phyloP scores from a whole-genome alignment of 53 echinoderm and acorn worm species.

The Echinometra lucunter region DNA sequence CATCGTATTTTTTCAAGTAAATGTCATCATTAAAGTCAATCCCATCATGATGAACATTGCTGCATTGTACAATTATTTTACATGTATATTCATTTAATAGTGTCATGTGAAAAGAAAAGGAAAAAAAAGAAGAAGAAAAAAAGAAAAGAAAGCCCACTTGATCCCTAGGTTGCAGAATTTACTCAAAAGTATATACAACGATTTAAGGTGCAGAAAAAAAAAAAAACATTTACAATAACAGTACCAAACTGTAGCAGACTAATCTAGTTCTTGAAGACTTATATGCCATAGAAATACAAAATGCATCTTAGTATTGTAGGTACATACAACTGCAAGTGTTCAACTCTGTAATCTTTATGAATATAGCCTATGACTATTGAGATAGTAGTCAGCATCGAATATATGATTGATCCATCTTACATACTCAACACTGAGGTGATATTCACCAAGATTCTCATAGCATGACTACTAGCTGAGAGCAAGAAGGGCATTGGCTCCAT shows the following conservation, averaged over 20 bases:
- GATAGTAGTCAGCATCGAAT: background rate
- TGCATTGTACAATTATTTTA: too few species aligned
- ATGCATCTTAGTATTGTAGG: background rate
- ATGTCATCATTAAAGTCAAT: too few species aligned
- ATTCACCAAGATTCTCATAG: background rate
- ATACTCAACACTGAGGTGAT: background rate
- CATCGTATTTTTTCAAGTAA: too few species aligned
- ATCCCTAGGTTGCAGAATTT: background rate
- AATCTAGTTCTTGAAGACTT: background rate
- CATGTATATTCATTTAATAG: too few species aligned
- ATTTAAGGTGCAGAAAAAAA: background rate
- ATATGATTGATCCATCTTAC: background rate
- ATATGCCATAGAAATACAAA: too few species aligned
- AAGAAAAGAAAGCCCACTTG: too few species aligned
- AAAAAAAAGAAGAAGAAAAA: too few species aligned
- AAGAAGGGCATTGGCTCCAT: background rate
- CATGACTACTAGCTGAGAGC: background rate
- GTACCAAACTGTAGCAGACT: too few species aligned
- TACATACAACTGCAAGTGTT: background rate
- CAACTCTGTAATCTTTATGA: background rate
- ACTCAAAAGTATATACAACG: background rate
- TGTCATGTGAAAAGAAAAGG: too few species aligned
- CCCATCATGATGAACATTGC: too few species aligned
- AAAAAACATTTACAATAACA: too few species aligned
- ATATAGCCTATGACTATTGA: background rate